Base-by-base conservation (phyloP, 2,888 invertebrate species). In the Drosophila peninsularis region DNA sequence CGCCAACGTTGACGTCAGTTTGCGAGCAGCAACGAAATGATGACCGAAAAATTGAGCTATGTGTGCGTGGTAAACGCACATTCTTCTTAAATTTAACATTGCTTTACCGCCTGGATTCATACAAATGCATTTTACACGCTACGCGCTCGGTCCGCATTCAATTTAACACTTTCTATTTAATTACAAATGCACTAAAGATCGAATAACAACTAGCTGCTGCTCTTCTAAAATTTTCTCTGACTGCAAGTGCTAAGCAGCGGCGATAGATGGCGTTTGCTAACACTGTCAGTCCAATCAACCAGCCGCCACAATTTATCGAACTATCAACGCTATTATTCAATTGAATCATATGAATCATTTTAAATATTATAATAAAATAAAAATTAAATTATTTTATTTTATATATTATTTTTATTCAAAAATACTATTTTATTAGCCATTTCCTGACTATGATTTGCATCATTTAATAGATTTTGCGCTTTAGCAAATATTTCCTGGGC, bases 21-120 rank as follows among this genome's bases (percentile, higher is more conserved):
- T 77, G 70, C 62, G 50, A 64, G 64, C 72, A 71, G 79, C 56
- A 62, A 60, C 63, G 52, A 68, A 78, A 60, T 75, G 84, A 75
- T 78, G 87, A 84, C 89, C 89, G 88, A 84, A 88, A 83, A 84
- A 74, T 62, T 41, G 55, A 52, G 56, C 69, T 68, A 50, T 76
- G 82, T 78, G 68, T 86, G 78, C 62, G 67, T 78, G 68, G 60
- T 76, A 70, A 50, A 77, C 77, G 62, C 64, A 73, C 66, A 75
- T 71, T 71, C 42, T 58, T n/a, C 47, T 50, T 71, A 60, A 30
- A 65, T 56, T 63, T 75, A 50, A 55, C 70, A 77, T 65, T 77
- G 55, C 55, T 68, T 77, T 85, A 74, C 62, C 67, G 81, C 45
- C 42, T 63, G 34, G 19, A 34, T 63, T 65, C 49, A 69, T 67